Conservation (phyloP, 2,797 vertebrate species). For the Vespertilio murinus region DNA sequence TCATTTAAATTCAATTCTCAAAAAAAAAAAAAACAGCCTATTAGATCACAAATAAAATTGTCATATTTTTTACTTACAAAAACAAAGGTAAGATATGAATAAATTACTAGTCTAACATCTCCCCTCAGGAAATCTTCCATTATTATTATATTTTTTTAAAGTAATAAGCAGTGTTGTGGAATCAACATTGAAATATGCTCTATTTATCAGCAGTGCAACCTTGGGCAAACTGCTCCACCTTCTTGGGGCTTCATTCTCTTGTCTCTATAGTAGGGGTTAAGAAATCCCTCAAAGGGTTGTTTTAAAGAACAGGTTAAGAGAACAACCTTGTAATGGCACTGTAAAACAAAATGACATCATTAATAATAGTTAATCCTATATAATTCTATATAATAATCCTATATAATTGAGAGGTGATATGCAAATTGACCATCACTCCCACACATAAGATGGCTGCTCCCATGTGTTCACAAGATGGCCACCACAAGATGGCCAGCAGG, state of each 20-base stretch:
- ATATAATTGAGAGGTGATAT: no score
- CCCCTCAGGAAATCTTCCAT: background rate
- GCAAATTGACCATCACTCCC: no score
- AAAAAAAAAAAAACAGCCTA: slow-evolving; percentile 41
- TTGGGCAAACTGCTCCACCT: background rate
- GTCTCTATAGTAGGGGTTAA: background rate
- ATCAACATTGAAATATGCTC: background rate
- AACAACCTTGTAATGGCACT: background rate
- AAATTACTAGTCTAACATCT: slow-evolving; percentile 12
- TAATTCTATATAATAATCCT: background rate
- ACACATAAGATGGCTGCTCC: no score
- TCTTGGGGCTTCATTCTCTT: background rate
- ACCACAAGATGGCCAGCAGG: no score
- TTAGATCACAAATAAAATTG: slow-evolving; percentile 67
- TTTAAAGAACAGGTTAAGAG: background rate
- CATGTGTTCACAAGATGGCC: no score
- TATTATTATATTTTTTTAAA: background rate
- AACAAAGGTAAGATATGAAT: slow-evolving; percentile 55
- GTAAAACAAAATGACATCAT: background rate
- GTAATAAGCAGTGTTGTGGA: background rate
- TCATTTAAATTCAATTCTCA: slow-evolving; percentile 66
- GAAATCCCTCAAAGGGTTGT: background rate
- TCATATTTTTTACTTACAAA: slow-evolving; percentile 65
- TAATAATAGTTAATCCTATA: background rate
- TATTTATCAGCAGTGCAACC: background rate